Evolutionary conservation across 2,797 vertebrate genomes (phyloP).

Genomic region (Euphonia xanthogaster): DNA sequence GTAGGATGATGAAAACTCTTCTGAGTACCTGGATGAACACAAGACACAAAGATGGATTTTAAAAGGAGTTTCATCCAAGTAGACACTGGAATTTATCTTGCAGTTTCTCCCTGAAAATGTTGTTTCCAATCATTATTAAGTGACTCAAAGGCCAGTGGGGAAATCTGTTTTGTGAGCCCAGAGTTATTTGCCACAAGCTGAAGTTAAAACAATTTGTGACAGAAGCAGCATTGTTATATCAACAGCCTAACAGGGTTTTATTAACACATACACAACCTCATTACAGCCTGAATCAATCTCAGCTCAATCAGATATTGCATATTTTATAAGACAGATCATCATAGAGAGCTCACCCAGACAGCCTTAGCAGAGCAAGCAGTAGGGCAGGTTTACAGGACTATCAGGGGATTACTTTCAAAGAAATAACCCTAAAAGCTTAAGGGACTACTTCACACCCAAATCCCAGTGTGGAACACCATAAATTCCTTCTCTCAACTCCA

Average conservation of each 20-base stretch:
- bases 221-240: not conserved
- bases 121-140: not conserved
- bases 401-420: not conserved
- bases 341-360: not conserved
- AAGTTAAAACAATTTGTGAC: not conserved
- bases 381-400: not conserved
- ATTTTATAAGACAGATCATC: not conserved
- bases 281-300: constrained; percentile 34
- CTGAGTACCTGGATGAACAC: not conserved
- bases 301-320: not conserved
- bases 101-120: not conserved
- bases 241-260: constrained; percentile 19
- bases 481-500: not conserved
- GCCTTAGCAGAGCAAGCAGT: not conserved
- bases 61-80: not conserved
- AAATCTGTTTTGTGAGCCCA: not conserved
- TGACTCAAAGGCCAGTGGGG: not conserved
- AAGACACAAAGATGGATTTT: not conserved
- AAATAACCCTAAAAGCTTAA: not conserved
- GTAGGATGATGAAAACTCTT: not conserved
- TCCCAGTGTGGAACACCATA: not conserved
- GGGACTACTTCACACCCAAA: not conserved
- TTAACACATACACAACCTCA: constrained; percentile 7
- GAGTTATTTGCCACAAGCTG: not conserved
- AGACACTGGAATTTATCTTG: not conserved